Evolutionary conservation across 2,888 invertebrate species (phyloP).

Genomic region (Phorcus lineatus): DNA sequence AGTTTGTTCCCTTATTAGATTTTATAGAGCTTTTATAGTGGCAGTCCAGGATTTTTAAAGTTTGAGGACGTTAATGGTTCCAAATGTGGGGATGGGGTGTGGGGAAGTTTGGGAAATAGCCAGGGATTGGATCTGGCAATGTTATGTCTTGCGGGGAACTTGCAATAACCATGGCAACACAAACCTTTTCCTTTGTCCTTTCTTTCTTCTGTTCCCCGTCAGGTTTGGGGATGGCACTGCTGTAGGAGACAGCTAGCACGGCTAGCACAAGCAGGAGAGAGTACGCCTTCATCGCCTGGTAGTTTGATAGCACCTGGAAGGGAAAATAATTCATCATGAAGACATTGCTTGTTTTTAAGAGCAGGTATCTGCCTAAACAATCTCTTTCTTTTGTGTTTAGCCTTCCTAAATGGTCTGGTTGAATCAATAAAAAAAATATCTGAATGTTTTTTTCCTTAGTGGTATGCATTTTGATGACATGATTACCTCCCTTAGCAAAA

Average conservation of each 20-base stretch:
- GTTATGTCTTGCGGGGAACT: too few species aligned
- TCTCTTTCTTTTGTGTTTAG: too few species aligned
- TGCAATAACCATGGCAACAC: too few species aligned
- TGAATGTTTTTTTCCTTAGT: not conserved
- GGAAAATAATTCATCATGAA: not conserved
- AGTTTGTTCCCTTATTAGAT: too few species aligned
- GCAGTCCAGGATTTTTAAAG: too few species aligned
- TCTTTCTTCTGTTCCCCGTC: slow-evolving; percentile 63
- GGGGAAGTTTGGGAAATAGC: too few species aligned
- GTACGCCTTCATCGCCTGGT: slow-evolving; percentile 50
- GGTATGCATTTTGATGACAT: not conserved
- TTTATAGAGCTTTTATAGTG: too few species aligned
- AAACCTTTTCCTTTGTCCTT: slow-evolving; percentile 69
- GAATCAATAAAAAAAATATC: too few species aligned
- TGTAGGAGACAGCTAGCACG: slow-evolving; percentile 51
- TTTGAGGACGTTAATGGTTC: too few species aligned
- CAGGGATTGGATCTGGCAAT: too few species aligned
- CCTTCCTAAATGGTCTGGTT: not conserved
- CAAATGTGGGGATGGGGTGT: too few species aligned
- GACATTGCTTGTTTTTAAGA: not conserved
- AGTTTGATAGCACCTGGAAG: slow-evolving; percentile 18
- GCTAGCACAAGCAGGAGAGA: slow-evolving; percentile 54
- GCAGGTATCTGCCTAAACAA: too few species aligned
- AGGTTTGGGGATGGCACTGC: slow-evolving; percentile 83
- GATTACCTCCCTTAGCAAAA: not conserved